Base-by-base conservation (phyloP, 1,140 invertebrate species). In the Aethina tumida region DNA sequence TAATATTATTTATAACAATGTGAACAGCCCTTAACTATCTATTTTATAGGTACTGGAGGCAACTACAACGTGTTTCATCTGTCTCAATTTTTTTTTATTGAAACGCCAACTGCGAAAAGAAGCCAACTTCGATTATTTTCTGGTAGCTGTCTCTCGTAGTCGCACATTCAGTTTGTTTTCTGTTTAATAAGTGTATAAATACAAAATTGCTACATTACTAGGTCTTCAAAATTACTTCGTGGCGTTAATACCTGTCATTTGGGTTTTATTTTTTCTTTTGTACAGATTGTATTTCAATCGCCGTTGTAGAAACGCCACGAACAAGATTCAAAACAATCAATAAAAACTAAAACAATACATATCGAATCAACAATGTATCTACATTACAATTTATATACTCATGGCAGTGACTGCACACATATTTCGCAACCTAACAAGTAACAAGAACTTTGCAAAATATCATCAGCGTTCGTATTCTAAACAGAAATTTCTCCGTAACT, bases 1-100 rank as follows among this genome's bases (percentile, higher is more conserved):
- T n/a, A n/a, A n/a, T n/a, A n/a, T n/a, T n/a, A n/a, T n/a, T n/a
- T 59, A 58, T 62, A 62, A 62, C 59, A 62, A 62, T 58, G 59
- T 62, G 59, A 60, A 62, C 56, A 62, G 59, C 58, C 55, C 55
- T 58, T 58, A 55, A 52, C 56, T 56, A 52, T n/a, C n/a, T n/a
- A n/a, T n/a, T n/a, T 56, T 59, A 61, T 50, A 60, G 50, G 56
- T 60, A 58, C 54, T 59, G 50, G n/a, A 58, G 55, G 57, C 55
- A 57, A 50, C 57, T 61, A 61, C 57, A 55, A 61, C 49, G 53
- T 60, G 55, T 54, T 42, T 49, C 29, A 43, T 47, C 44, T 48
- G 39, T 54, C 48, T 48, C 43, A 45, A 44, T 48, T 36, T 47
- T 24, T 39, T 38, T 1, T 38, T 26, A 10, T 15, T 29, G 28